Base-by-base conservation (phyloP, 2,888 invertebrate genomes). In the Sphaerophoria rueppellii region DNA sequence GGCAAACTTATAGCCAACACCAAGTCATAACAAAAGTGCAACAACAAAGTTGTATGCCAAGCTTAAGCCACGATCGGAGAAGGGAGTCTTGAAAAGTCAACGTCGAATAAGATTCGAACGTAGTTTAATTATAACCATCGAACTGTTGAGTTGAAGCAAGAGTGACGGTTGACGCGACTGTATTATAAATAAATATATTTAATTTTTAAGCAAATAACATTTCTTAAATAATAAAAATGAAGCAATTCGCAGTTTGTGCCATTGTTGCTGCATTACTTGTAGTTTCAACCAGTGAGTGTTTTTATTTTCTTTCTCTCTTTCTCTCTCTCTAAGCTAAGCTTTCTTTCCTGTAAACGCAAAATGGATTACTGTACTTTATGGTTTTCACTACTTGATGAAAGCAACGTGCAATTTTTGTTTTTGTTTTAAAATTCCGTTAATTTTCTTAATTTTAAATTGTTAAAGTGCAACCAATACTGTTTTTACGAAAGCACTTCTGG, bases 21-120 rank as follows among this genome's bases (percentile, higher is more conserved):
- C 55, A 48, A 67, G 57, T n/a, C 58, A 24, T 35, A 34, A 40
- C 58, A 24, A 46, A 69, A 73, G 58, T 85, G 81, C 85, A 81
- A 85, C 81, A 85, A 73, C 76, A 81, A 85, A 63, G 4, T 52
- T 43, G 52, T 63, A 48, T 40, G 52, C 48, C 54, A 43, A 67
- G 57, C 63, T 80, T 52, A 72, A 63, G 34, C 54, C 63, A 54
- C 83, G 85, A 69, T 75, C 78, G 86, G 79, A 81, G 88, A 89
- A 88, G 88, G 89, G 91, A 91, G 91, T 91, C 91, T 91, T 92
- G 91, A 92, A 92, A 92, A 92, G 92, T 91, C 90, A 89, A 89
- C 89, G 89, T 90, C 88, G 88, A 88, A 88, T 89, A 76, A 88
- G 88, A 88, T 89, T 87, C 88, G 86, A 86, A 89, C 89, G 90